These are phyloP conservation scores for Oikopleura dioica DNA, from an alignment of 23 tunicate genomes.

Conservation along the genomic window DNA sequence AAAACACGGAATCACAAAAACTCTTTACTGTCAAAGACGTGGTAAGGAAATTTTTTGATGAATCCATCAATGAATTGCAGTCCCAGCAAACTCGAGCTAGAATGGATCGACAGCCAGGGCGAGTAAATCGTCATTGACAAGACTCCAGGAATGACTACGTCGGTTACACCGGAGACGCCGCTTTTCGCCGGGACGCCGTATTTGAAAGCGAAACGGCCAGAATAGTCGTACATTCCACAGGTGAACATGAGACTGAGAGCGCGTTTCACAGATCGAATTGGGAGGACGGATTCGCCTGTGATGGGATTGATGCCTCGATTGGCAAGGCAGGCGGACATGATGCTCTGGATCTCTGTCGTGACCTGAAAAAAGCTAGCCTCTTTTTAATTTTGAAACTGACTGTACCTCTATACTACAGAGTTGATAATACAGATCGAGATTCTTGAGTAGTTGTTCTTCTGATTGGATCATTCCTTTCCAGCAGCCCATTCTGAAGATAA, in stretches of 20 bases:
- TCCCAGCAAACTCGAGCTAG: too few species aligned
- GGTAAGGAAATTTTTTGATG: too few species aligned
- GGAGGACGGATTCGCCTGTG: slow-evolving; percentile 11
- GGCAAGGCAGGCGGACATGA: slow-evolving; percentile 38
- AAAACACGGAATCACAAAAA: too few species aligned
- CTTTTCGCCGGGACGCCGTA: too few species aligned
- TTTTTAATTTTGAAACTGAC: too few species aligned
- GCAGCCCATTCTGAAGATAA: not conserved
- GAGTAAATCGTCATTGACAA: too few species aligned
- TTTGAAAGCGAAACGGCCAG: slow-evolving; percentile 55
- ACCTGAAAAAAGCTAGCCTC: too few species aligned
- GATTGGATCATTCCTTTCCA: not conserved
- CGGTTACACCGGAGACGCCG: too few species aligned
- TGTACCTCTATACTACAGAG: slow-evolving; percentile 33
- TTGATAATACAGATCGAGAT: slow-evolving; percentile 31
- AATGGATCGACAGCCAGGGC: too few species aligned
- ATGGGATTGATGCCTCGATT: slow-evolving; percentile 50
- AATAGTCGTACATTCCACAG: slow-evolving; percentile 61
- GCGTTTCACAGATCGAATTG: slow-evolving; percentile 29
- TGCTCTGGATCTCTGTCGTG: slow-evolving; percentile 23
- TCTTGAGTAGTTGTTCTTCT: not conserved
- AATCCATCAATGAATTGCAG: too few species aligned
- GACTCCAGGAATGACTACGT: too few species aligned
- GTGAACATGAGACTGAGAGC: slow-evolving; percentile 52
- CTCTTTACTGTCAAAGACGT: too few species aligned